phyloP scores from a whole-genome alignment of 2,113 vertebrate species.

The Pyxicephalus adspersus region DNA sequence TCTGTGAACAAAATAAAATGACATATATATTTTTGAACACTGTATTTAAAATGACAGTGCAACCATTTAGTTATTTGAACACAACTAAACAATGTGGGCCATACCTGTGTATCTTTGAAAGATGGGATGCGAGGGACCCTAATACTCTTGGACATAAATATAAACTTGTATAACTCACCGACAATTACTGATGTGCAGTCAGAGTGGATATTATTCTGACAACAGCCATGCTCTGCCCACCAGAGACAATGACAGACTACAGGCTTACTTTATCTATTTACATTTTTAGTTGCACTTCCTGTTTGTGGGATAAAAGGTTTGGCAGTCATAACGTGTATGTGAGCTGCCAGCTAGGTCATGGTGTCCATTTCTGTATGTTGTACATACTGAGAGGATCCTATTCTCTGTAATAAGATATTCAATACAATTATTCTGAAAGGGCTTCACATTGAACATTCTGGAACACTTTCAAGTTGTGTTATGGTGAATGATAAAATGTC shows the following conservation, averaged over 20 bases:
- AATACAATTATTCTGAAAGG: constrained; percentile 51
- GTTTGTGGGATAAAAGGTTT: constrained; percentile 53
- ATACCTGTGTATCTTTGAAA: not conserved
- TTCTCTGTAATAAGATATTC: constrained; percentile 45
- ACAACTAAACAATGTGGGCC: not conserved
- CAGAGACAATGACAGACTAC: constrained; percentile 14
- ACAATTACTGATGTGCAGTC: not conserved
- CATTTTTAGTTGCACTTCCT: constrained; percentile 41
- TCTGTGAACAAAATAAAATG: not conserved
- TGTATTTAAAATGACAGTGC: not conserved
- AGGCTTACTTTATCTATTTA: constrained; percentile 39
- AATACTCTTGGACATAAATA: not conserved
- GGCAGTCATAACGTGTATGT: constrained; percentile 37
- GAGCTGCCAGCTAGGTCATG: constrained; percentile 11
- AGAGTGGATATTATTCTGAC: not conserved
- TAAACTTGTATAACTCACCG: constrained; percentile 10
- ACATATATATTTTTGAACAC: not conserved
- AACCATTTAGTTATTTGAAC: not conserved
- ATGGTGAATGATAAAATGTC: constrained; percentile 33
- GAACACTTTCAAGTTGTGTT: constrained; percentile 6
- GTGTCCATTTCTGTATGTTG: constrained; percentile 48
- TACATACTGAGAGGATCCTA: constrained; percentile 34
- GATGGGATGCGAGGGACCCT: not conserved
- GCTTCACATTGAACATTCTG: constrained; percentile 48
- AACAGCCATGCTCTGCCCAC: not conserved